Percentiles rank a stretch among this genome's conserved stretches.
Evolutionary conservation across 1,140 invertebrate genomes (phyloP).

Genomic region (Halictus rubicundus): DNA sequence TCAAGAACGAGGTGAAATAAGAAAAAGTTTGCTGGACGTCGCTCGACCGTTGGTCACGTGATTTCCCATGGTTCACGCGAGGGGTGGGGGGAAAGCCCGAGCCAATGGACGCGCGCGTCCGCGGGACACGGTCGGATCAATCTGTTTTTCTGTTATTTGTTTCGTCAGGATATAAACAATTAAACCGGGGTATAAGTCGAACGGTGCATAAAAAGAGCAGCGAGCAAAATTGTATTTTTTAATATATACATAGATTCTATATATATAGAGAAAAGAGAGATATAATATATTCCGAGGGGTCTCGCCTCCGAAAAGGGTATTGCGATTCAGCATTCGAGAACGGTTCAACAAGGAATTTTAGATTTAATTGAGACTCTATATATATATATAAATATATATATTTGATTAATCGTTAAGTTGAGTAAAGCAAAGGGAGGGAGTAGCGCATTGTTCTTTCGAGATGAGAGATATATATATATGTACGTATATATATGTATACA

Average conservation of each 20-base stretch:
- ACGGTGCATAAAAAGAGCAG: constrained; percentile 52
- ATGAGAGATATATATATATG: constrained; percentile 19
- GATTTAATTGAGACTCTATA: constrained; percentile 37
- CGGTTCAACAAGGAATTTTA: constrained; percentile 31
- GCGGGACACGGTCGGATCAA: constrained; percentile 18
- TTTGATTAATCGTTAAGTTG: constrained; percentile 46
- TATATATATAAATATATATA: neutral
- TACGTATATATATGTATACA: constrained; percentile 46
- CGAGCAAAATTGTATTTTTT: constrained; percentile 65
- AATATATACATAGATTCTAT: constrained; percentile 40
- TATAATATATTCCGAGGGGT: constrained; percentile 27
- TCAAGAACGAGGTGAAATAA: too few relatives aligned
- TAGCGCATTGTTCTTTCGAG: constrained; percentile 26
- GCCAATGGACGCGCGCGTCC: neutral
- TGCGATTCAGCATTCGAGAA: constrained; percentile 40
- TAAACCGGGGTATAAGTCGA: constrained; percentile 42
- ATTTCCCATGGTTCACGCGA: too few relatives aligned
- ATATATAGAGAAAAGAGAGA: neutral
- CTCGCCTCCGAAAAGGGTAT: constrained; percentile 33
- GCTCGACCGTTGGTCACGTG: too few relatives aligned
- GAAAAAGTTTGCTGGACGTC: too few relatives aligned
- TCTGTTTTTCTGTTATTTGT: constrained; percentile 7
- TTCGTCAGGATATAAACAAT: constrained; percentile 44
- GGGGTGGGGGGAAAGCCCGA: too few relatives aligned
- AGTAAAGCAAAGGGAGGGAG: constrained; percentile 6